phyloP scores from a whole-genome alignment of 2,888 invertebrate genomes.

The Steinernema carpocapsae region DNA sequence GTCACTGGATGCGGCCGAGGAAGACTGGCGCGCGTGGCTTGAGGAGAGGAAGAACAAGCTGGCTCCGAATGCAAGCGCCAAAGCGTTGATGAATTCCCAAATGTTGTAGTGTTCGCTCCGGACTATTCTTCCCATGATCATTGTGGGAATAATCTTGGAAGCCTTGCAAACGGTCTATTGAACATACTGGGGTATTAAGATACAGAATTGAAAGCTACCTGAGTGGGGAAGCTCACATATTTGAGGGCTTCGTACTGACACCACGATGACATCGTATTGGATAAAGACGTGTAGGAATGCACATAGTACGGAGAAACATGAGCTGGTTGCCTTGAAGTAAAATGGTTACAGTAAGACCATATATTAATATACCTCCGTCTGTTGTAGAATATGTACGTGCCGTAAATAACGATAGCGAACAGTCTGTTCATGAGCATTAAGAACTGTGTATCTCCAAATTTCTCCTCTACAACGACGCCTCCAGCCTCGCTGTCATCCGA shows the following conservation, averaged over 20 bases:
- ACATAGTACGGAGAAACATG: conserved; percentile 88
- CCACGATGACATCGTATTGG: conserved; percentile 98
- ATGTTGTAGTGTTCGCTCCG: conserved; percentile 73
- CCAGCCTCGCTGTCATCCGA: background rate
- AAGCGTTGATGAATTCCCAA: conserved; percentile 85
- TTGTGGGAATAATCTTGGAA: conserved; percentile 96
- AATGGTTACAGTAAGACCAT: background rate
- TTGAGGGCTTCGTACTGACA: conserved; percentile 99
- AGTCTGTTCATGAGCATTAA: conserved; percentile 91
- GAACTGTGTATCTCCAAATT: conserved; percentile 93
- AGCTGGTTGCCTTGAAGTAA: conserved; percentile 73
- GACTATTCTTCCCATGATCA: conserved; percentile 94
- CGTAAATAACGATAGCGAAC: conserved; percentile 73
- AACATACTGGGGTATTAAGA: conserved; percentile 69
- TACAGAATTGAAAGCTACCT: conserved; percentile 70
- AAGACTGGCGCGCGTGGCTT: background rate
- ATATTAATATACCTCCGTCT: conserved; percentile 51
- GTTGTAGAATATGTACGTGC: conserved; percentile 68
- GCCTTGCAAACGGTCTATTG: conserved; percentile 79
- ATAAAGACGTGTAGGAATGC: conserved; percentile 92
- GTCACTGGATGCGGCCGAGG: background rate
- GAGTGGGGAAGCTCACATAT: conserved; percentile 95
- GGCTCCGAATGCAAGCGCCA: conserved; percentile 89
- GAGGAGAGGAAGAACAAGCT: conserved; percentile 81
- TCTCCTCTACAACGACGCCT: conserved; percentile 70